Evolutionary conservation across 2,888 invertebrate genomes (phyloP).

Genomic region (Temnothorax rugatulus): DNA sequence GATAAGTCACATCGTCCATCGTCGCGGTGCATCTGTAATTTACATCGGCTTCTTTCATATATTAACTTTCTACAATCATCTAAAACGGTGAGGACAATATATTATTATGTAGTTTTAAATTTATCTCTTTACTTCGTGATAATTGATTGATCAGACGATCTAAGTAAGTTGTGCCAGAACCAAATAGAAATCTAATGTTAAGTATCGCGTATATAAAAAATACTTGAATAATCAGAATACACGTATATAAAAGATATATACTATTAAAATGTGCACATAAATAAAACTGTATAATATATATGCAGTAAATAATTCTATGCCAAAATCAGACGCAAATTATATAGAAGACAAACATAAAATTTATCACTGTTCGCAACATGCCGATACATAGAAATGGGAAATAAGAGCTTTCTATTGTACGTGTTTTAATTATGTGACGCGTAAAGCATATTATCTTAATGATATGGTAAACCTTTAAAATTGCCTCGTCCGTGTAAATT

Average conservation of each 20-base stretch:
- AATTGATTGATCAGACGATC: not conserved
- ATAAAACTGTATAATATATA: not conserved
- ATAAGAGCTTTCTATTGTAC: not conserved
- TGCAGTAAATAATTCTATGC: not conserved
- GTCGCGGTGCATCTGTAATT: not conserved
- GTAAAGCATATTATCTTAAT: conserved; percentile 23
- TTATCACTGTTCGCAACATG: not conserved
- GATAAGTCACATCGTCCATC: conserved; percentile 19
- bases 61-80: conserved; percentile 13
- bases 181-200: not conserved
- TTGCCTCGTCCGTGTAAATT: conserved; percentile 21
- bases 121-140: not conserved
- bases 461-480: conserved; percentile 21
- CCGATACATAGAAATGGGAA: not conserved
- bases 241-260: not conserved
- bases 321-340: not conserved
- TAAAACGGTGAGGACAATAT: not conserved
- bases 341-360: not conserved
- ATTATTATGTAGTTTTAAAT: not conserved
- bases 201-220: not conserved
- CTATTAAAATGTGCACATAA: not conserved
- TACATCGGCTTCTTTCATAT: not conserved
- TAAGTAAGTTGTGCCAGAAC: not conserved
- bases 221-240: not conserved
- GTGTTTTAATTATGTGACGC: conserved; percentile 23